Percentiles rank a stretch among this genome's conserved stretches.
Evolutionary conservation across 2,113 vertebrate species (phyloP).

Genomic region (Malurus melanocephalus): DNA sequence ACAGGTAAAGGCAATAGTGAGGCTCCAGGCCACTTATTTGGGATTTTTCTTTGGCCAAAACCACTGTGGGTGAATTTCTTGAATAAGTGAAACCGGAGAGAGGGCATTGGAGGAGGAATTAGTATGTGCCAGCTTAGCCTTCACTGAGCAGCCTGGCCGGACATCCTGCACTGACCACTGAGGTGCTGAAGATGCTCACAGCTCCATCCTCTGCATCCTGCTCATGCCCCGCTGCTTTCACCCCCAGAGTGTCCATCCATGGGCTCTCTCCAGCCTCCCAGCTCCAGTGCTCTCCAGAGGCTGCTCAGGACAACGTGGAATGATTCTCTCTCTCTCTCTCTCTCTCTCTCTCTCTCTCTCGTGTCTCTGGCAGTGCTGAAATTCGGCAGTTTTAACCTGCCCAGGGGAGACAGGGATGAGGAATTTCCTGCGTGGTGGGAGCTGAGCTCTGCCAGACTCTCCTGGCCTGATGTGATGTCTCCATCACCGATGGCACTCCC

Average conservation of each 20-base stretch:
- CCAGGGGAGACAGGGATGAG: background rate
- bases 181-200: background rate
- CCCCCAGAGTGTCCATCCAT: rapidly evolving
- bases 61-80: background rate
- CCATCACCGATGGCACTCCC: background rate
- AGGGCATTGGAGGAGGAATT: background rate
- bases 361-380: background rate
- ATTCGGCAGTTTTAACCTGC: background rate
- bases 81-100: background rate
- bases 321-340: background rate
- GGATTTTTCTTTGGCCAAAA: background rate
- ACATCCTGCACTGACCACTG: background rate
- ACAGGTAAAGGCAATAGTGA: background rate
- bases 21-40: background rate
- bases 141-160: background rate
- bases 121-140: background rate
- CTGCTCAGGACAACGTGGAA: background rate
- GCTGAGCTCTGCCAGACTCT: background rate
- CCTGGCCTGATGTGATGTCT: background rate
- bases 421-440: background rate
- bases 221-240: background rate
- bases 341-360: background rate
- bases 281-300: rapidly evolving
- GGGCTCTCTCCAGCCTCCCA: background rate
- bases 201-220: background rate